Evolutionary conservation across 2,113 vertebrate genomes (phyloP), one percentile per base, ranked within the genome.

Genomic region (Tragelaphus imberbis): DNA sequence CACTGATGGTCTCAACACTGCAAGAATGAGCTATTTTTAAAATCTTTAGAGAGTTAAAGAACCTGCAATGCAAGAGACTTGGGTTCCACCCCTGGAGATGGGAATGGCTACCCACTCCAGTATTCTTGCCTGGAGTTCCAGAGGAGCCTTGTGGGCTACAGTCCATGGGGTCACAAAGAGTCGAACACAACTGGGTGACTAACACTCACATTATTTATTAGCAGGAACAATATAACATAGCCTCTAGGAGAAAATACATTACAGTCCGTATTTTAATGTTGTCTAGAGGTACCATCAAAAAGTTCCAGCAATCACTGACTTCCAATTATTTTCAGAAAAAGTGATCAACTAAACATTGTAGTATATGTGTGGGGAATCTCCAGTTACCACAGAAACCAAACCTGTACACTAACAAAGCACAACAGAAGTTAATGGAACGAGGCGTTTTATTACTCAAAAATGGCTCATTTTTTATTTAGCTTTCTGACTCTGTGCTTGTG

Each of bases 401-500:
- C 2, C 25, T 28, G 11, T 27, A 51, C 17, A 55, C 11, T 14
- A 63, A 90, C 15, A 80, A 27, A 90, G 47, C 1, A 98, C 25
- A 94, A 96, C 1, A 92, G 23, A 51, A 80, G 33, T 11, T 11
- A 84, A 63, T 11, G 96, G 27, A 91, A 97, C 84, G 97, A 63
- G 79, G 1, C 36, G 97, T 96, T 97, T 91, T 99, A 99, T 99
- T 99, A 98, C 53, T 97, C 96, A 98, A 97, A 99, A 98, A 99
- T 98, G 87, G 14, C 49, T 27, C 97, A 99, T 98, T 91, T 98
- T 99, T 99, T 99, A 99, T 98, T 99, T 99, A 10, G 99, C 98
- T 98, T 99, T 99, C 98, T 99, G 99, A 99, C 99, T 99, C 98
- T 99, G 99, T 99, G 99, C 99, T 98, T 99, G 99, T 97, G 99